Evolutionary conservation across 35 echinoderm and acorn worm genomes (phyloP).

Genomic region (Eucidaris tribuloides): DNA sequence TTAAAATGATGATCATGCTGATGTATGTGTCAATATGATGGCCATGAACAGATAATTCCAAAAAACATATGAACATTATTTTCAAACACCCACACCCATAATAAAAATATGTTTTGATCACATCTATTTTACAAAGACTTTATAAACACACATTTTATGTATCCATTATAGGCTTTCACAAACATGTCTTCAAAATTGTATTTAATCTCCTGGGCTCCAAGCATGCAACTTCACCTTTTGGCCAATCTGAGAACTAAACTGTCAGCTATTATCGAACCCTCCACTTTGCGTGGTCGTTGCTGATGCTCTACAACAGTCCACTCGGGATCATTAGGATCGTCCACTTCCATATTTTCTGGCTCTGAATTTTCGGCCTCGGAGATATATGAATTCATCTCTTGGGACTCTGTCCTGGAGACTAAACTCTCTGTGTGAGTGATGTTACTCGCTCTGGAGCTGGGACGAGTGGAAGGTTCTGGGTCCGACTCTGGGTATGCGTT

Average conservation of each 20-base stretch:
- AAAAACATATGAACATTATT: too few species aligned
- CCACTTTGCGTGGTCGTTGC: not conserved
- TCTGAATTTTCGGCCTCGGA: constrained; percentile 9
- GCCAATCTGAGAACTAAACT: constrained; percentile 53
- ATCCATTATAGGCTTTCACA: too few species aligned
- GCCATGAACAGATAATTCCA: too few species aligned
- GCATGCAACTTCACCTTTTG: constrained; percentile 42
- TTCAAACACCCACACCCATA: too few species aligned
- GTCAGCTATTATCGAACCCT: not conserved
- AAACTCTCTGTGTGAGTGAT: not conserved
- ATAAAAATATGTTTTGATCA: too few species aligned
- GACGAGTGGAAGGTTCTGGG: not conserved
- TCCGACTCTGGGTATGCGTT: not conserved
- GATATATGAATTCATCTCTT: not conserved
- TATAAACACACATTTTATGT: too few species aligned
- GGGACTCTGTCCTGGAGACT: not conserved
- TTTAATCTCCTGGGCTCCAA: too few species aligned
- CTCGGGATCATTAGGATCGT: constrained; percentile 89
- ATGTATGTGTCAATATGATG: too few species aligned
- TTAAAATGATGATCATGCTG: too few species aligned
- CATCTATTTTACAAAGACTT: too few species aligned
- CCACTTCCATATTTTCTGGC: constrained; percentile 17
- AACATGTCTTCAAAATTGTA: too few species aligned
- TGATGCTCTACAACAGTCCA: constrained; percentile 66
- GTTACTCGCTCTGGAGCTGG: not conserved